Conservation (phyloP, 2,888 invertebrate genomes). For the Brachypalpus laphriformis region DNA sequence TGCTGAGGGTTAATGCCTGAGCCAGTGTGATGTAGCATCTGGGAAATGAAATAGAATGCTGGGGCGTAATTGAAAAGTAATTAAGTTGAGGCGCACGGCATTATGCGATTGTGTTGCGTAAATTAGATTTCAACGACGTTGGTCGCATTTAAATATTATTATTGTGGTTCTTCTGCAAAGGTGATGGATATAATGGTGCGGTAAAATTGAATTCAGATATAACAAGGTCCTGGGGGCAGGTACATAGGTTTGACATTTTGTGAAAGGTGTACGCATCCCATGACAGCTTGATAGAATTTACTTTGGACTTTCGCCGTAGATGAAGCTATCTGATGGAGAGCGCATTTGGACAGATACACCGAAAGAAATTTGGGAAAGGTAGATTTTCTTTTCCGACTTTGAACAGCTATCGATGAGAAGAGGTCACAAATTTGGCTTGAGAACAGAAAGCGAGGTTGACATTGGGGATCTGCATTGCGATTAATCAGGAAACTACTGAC, state of each 20-base stretch:
- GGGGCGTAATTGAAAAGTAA: conserved; percentile 47
- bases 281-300: not conserved
- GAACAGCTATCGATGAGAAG: too few species aligned
- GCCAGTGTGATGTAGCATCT: conserved; percentile 98
- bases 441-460: too few species aligned
- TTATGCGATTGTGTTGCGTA: conserved; percentile 18
- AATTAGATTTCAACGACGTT: conserved; percentile 17
- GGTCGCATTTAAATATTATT: not conserved
- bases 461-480: too few species aligned
- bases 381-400: too few species aligned
- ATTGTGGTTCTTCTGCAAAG: not conserved
- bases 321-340: not conserved
- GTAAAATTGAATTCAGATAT: not conserved
- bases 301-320: conserved; percentile 1
- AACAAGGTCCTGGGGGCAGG: not conserved
- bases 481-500: too few species aligned
- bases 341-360: conserved; percentile 2
- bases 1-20: conserved; percentile 96
- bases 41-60: conserved; percentile 65
- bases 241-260: not conserved
- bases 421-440: too few species aligned
- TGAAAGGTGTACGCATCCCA: not conserved
- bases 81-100: conserved; percentile 10
- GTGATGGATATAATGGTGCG: not conserved
- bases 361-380: not conserved